Conservation (phyloP, 2,888 invertebrate genomes). For the Drosophila cognata region DNA sequence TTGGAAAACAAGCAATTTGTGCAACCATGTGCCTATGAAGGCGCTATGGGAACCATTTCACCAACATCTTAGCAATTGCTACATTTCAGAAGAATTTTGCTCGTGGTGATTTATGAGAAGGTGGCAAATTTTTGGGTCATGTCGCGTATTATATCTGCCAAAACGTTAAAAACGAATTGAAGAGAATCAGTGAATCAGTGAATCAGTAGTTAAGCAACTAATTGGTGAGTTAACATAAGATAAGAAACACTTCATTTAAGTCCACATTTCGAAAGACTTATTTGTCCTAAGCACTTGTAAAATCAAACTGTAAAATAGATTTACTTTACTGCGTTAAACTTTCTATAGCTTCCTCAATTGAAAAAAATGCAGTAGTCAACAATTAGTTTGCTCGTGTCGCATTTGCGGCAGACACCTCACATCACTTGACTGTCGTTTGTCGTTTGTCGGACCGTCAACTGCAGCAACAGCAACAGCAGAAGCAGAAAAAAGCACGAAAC, state of each 20-base stretch:
- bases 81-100: conserved; percentile 41
- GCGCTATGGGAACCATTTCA: conserved; percentile 77
- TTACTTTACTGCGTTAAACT: conserved; percentile 15
- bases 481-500: conserved; percentile 23
- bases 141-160: conserved; percentile 11
- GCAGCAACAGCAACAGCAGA: conserved; percentile 24
- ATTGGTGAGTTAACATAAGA: not conserved
- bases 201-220: not conserved
- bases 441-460: conserved; percentile 55
- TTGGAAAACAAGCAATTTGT: conserved; percentile 75
- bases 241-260: not conserved
- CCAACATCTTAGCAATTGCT: conserved; percentile 34
- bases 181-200: not conserved
- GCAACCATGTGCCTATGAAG: conserved; percentile 58
- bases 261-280: not conserved
- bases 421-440: conserved; percentile 58
- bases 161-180: not conserved
- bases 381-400: conserved; percentile 68
- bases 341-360: conserved; percentile 45
- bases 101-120: conserved; percentile 62
- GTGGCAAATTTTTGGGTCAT: conserved; percentile 49
- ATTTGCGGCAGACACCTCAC: conserved; percentile 64
- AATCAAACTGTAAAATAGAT: not conserved
- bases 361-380: conserved; percentile 55
- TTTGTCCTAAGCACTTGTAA: not conserved